phyloP scores from a whole-genome alignment of 1,140 invertebrate species.

The Helicoverpa armigera region DNA sequence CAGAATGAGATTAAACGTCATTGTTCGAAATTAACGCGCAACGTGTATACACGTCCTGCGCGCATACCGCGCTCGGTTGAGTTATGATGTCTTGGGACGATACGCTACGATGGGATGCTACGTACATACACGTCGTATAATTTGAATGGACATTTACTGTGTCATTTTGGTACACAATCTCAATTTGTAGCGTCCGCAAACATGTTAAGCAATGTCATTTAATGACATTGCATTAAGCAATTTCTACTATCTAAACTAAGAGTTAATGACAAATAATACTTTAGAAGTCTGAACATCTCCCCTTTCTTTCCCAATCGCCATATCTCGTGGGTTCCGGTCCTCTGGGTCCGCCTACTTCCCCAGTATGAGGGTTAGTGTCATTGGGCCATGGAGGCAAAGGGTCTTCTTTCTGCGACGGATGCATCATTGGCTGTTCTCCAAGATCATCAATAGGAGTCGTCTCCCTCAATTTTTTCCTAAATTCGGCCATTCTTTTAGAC shows the following conservation, averaged over 20 bases:
- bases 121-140: too few relatives aligned
- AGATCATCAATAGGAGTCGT: slow-evolving; percentile 88
- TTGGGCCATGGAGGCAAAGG: slow-evolving; percentile 95
- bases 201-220: background rate
- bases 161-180: too few relatives aligned
- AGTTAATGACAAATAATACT: background rate
- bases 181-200: too few relatives aligned
- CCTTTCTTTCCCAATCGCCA: slow-evolving; percentile 99
- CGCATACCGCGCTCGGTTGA: too few relatives aligned
- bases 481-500: slow-evolving; percentile 85
- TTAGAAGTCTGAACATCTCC: slow-evolving; percentile 98
- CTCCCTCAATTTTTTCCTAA: slow-evolving; percentile 88
- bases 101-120: too few relatives aligned
- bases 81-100: too few relatives aligned
- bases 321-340: slow-evolving; percentile 99
- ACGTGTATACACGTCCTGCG: too few relatives aligned
- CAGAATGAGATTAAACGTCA: too few relatives aligned
- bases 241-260: background rate
- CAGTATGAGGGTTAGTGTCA: slow-evolving; percentile 96
- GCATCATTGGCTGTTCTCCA: slow-evolving; percentile 87
- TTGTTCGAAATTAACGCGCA: too few relatives aligned
- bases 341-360: slow-evolving; percentile 97
- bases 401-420: slow-evolving; percentile 95
- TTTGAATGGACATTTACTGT: too few relatives aligned
- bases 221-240: background rate